Conservation (phyloP, 2,797 vertebrate genomes). For the Apodemus agrarius region DNA sequence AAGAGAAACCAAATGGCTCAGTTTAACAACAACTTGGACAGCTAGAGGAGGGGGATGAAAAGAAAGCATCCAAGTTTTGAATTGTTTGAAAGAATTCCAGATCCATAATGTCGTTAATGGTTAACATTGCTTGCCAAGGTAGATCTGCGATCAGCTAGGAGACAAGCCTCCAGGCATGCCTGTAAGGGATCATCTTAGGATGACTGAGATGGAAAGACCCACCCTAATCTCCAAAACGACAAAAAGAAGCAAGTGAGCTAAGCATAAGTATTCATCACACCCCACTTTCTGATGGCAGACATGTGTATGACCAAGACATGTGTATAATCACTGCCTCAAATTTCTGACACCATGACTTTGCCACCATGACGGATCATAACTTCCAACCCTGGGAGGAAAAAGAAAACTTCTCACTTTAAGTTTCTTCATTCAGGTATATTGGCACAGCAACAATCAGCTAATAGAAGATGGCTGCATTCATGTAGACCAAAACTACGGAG, state of each 20-base stretch:
- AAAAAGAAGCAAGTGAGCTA: background rate
- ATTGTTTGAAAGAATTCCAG: background rate
- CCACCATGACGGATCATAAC: background rate
- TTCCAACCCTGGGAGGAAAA: background rate
- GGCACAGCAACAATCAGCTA: background rate
- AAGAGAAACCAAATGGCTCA: background rate
- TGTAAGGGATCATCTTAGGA: background rate
- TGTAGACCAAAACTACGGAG: background rate
- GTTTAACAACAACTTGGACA: background rate
- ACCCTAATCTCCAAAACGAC: background rate
- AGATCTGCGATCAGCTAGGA: background rate
- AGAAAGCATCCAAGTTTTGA: background rate
- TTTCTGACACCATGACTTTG: background rate
- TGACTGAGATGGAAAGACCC: background rate
- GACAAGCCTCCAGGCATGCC: background rate
- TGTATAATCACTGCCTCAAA: background rate
- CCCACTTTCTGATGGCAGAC: background rate
- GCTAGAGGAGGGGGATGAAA: conserved; percentile 10
- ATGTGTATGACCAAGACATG: background rate
- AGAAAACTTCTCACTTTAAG: background rate
- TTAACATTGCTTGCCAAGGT: background rate
- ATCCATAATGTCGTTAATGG: background rate
- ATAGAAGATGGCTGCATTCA: background rate
- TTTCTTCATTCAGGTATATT: background rate
- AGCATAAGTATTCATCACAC: background rate